These are phyloP conservation scores for Mythimna impura DNA, from an alignment of 2,888 invertebrate genomes.

Conservation along the genomic window DNA sequence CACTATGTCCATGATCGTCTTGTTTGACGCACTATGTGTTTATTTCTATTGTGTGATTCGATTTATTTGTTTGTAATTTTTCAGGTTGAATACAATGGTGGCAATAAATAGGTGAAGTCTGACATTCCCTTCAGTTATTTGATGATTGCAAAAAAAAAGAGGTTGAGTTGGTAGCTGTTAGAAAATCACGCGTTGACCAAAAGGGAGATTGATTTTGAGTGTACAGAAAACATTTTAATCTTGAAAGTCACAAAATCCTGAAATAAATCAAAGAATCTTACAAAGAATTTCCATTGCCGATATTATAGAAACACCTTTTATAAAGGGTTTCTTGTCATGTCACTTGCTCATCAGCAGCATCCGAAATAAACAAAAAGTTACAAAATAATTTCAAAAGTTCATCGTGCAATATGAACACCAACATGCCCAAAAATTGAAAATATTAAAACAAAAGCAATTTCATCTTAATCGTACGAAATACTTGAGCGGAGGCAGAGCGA, in stretches of 20 bases:
- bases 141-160: background rate
- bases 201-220: background rate
- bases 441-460: conserved; percentile 85
- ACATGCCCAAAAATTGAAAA: conserved; percentile 76
- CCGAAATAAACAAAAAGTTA: conserved; percentile 18
- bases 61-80: conserved; percentile 59
- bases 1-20: conserved; percentile 40
- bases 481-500: conserved; percentile 87
- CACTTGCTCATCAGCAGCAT: conserved; percentile 18
- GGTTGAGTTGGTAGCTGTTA: background rate
- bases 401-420: conserved; percentile 62
- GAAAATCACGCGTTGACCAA: background rate
- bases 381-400: conserved; percentile 59
- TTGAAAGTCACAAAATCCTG: background rate
- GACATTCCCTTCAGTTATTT: too few relatives aligned
- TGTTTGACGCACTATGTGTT: conserved; percentile 35
- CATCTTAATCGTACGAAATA: conserved; percentile 89
- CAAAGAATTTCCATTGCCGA: background rate
- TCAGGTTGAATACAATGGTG: conserved; percentile 32
- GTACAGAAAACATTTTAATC: background rate
- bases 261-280: background rate
- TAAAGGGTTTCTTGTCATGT: conserved; percentile 1
- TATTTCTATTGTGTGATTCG: conserved; percentile 48
- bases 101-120: conserved; percentile 2
- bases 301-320: background rate